A percentile compares a stretch with the other conserved stretches of the same genome.
Evolutionary conservation across 2,888 invertebrate species (phyloP).

Genomic region (Rhamnusium bicolor): DNA sequence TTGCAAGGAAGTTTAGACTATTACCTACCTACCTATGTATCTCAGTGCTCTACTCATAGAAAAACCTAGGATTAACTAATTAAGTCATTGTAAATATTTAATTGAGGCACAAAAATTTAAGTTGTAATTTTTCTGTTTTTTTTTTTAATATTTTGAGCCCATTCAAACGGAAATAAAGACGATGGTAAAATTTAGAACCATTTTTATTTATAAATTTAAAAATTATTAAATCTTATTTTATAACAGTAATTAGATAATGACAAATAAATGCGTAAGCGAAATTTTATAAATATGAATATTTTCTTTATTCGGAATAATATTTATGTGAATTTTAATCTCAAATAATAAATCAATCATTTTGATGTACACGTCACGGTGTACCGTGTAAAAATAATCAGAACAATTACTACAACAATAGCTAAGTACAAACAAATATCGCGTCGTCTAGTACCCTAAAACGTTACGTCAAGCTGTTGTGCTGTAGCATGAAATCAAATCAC

Average conservation of each 20-base stretch:
- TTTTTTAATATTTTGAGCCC: no score
- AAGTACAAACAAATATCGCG: conserved; percentile 36
- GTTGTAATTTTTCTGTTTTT: no score
- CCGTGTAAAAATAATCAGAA: conserved; percentile 23
- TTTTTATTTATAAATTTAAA: no score
- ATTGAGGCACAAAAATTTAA: no score
- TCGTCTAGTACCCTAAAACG: conserved; percentile 54
- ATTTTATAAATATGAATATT: neutral
- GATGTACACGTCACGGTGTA: conserved; percentile 13
- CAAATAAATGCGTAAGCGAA: neutral
- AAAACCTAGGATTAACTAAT: no score
- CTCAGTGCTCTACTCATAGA: no score
- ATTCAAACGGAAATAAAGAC: no score
- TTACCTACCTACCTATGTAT: no score
- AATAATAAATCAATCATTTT: neutral
- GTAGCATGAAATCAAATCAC: conserved; percentile 64
- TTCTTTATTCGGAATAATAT: conserved; percentile 1
- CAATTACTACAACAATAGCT: conserved; percentile 31
- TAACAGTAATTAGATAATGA: neutral
- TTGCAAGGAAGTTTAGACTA: no score
- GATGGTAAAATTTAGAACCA: no score
- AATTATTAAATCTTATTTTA: no score
- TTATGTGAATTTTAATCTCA: conserved; percentile 1
- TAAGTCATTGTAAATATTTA: no score
- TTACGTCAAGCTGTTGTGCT: conserved; percentile 69